Percentiles rank a stretch among this genome's conserved stretches.
Conservation (phyloP, 2,797 vertebrate species). For the Varecia variegata region DNA sequence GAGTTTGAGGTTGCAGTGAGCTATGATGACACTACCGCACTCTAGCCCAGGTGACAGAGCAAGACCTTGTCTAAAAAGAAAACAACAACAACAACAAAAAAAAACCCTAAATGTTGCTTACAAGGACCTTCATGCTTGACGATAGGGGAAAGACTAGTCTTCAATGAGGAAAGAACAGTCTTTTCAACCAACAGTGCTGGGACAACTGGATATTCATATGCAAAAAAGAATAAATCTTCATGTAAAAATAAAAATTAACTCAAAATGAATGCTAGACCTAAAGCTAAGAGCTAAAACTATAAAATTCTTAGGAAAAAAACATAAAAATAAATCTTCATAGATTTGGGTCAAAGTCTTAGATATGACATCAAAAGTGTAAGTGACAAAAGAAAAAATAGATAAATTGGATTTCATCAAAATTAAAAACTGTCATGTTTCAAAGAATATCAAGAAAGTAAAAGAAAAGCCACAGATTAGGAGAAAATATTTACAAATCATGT, state of each 20-base stretch:
- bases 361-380: background rate
- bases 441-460: slow-evolving; percentile 7
- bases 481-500: slow-evolving; percentile 8
- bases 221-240: background rate
- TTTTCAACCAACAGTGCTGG: background rate
- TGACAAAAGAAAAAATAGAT: background rate
- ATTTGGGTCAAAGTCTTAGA: background rate
- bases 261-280: background rate
- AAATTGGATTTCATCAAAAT: background rate
- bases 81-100: too few species aligned
- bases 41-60: too few species aligned
- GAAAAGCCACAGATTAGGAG: background rate
- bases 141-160: background rate
- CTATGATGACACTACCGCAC: too few species aligned
- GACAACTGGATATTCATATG: background rate
- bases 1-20: too few species aligned
- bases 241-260: slow-evolving; percentile 41
- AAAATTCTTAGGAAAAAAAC: background rate
- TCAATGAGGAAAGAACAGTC: background rate
- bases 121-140: background rate
- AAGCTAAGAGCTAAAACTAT: background rate
- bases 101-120: slow-evolving; percentile 8
- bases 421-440: background rate
- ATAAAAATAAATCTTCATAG: slow-evolving; percentile 5
- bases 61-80: too few species aligned